These are phyloP conservation scores for Melinaea menophilus DNA, from an alignment of 2,888 invertebrate genomes.

Conservation along the genomic window DNA sequence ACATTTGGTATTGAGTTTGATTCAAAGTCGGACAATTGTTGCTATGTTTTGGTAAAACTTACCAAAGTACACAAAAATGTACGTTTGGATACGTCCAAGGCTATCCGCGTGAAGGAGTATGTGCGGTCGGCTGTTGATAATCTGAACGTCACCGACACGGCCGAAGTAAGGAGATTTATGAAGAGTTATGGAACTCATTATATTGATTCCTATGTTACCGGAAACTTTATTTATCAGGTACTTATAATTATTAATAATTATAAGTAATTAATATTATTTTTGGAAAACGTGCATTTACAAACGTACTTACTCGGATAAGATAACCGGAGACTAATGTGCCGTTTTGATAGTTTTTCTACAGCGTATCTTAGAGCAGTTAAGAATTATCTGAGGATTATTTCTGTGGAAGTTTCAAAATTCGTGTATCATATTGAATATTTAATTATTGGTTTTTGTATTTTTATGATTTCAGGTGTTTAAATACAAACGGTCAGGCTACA, in stretches of 20 bases:
- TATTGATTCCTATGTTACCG: constrained; percentile 89
- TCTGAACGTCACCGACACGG: constrained; percentile 82
- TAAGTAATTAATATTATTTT: not conserved
- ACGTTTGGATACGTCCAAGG: constrained; percentile 78
- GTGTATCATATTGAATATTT: too few species aligned
- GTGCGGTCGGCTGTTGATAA: constrained; percentile 81
- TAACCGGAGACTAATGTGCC: not conserved
- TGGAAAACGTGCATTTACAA: not conserved
- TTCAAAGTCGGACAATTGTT: constrained; percentile 82
- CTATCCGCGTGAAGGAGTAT: constrained; percentile 80
- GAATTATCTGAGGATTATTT: too few species aligned
- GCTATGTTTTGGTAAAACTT: constrained; percentile 82
- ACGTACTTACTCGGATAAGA: not conserved
- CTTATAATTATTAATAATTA: not conserved
- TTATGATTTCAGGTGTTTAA: constrained; percentile 60
- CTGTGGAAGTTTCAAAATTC: too few species aligned
- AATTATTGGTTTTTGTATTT: too few species aligned
- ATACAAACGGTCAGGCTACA: constrained; percentile 62
- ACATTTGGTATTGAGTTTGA: constrained; percentile 87
- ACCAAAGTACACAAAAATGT: constrained; percentile 83
- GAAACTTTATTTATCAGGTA: constrained; percentile 93
- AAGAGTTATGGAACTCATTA: constrained; percentile 92
- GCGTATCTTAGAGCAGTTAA: too few species aligned
- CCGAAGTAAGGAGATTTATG: constrained; percentile 86
- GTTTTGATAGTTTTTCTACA: too few species aligned